These are phyloP conservation scores for Atherinosoma microstoma DNA, from an alignment of 2,797 vertebrate species.

Conservation along the genomic window DNA sequence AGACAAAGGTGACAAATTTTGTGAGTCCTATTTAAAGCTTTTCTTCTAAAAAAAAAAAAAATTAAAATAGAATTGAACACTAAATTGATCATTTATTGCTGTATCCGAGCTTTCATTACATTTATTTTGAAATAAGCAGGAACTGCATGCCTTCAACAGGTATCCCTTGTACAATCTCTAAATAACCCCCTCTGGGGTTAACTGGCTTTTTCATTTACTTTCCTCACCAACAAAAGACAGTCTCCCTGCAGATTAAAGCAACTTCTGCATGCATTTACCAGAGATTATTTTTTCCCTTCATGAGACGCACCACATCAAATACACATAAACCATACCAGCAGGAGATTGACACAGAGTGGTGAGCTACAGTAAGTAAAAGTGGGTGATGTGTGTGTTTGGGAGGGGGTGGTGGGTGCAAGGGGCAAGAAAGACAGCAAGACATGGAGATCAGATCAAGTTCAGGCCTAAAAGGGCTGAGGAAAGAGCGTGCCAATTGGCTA, in stretches of 20 bases:
- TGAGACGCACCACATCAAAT: constrained; percentile 17
- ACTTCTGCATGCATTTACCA: constrained; percentile 15
- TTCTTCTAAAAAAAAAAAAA: background rate
- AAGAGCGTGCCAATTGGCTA: constrained; percentile 67
- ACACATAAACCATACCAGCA: constrained; percentile 30
- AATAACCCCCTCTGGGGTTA: background rate
- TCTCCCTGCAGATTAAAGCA: constrained; percentile 28
- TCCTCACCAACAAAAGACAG: constrained; percentile 3
- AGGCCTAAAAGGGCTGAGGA: constrained; percentile 73
- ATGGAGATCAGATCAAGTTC: constrained; percentile 63
- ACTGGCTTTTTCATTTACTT: constrained; percentile 25
- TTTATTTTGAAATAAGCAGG: background rate
- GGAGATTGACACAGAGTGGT: constrained; percentile 58
- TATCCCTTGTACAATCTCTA: background rate
- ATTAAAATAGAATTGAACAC: background rate
- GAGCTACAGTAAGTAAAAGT: constrained; percentile 52
- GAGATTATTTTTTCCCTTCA: constrained; percentile 40
- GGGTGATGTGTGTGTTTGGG: constrained; percentile 8
- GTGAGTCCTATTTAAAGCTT: background rate
- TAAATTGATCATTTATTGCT: background rate
- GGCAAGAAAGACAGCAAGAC: constrained; percentile 3
- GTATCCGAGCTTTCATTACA: background rate
- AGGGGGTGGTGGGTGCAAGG: background rate
- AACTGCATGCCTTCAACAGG: background rate
- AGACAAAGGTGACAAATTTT: constrained; percentile 22